phyloP scores from a whole-genome alignment of 2,113 vertebrate species.

The Bos indicus region DNA sequence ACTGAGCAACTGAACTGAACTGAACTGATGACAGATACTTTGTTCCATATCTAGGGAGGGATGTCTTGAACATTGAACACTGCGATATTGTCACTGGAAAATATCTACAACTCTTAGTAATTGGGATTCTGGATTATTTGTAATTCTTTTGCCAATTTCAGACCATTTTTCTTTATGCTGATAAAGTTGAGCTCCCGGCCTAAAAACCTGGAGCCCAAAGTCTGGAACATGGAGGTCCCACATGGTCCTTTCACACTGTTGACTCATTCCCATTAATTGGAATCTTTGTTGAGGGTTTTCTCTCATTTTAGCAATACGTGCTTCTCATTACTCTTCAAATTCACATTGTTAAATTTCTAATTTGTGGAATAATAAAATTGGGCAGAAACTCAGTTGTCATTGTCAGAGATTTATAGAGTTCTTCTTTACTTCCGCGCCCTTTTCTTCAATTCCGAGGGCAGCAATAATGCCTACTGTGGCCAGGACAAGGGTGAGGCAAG shows the following conservation, averaged over 20 bases:
- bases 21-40: neutral
- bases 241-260: neutral
- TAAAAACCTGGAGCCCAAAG: neutral
- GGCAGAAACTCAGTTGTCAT: neutral
- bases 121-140: neutral
- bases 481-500: neutral
- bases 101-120: neutral
- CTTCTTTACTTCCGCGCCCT: neutral
- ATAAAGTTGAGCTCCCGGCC: neutral
- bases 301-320: neutral
- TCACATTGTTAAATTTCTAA: neutral
- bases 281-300: neutral
- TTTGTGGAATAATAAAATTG: neutral
- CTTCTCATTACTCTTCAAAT: neutral
- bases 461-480: neutral
- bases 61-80: neutral
- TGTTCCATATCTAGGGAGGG: neutral
- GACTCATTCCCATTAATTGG: neutral
- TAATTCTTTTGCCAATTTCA: neutral
- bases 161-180: neutral
- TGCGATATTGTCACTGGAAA: neutral
- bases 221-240: neutral
- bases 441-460: neutral
- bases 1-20: too few species aligned
- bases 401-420: neutral